These are phyloP conservation scores for Trematocara marginatum DNA, from an alignment of 2,113 vertebrate genomes.

Conservation along the genomic window DNA sequence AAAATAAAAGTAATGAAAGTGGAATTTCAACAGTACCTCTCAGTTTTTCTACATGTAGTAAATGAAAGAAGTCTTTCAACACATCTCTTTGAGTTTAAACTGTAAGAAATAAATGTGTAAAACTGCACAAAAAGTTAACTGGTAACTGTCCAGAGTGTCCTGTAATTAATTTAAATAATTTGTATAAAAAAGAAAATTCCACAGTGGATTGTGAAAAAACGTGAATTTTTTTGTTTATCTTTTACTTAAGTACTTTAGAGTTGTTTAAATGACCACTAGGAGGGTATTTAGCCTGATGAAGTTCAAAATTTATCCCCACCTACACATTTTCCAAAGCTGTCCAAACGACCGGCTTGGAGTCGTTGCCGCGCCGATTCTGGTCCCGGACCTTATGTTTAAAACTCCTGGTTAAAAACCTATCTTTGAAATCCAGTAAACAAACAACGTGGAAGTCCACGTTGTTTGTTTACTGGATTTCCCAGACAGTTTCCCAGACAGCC, in stretches of 20 bases:
- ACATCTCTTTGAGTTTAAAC: background rate
- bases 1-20: background rate
- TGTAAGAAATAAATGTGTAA: background rate
- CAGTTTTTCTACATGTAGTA: background rate
- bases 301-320: background rate
- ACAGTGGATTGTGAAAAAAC: background rate
- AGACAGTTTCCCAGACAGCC: background rate
- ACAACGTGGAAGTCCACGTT: background rate
- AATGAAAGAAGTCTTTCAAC: background rate
- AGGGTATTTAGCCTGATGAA: background rate
- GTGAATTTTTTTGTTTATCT: background rate
- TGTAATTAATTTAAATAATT: background rate
- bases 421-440: background rate
- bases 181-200: background rate
- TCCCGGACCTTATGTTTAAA: background rate
- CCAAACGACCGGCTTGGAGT: background rate
- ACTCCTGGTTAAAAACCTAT: background rate
- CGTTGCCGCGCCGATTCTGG: background rate
- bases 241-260: background rate
- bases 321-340: background rate
- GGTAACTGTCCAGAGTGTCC: background rate
- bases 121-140: background rate
- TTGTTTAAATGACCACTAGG: background rate
- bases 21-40: background rate
- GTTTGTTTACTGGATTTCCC: too few relatives aligned